These are phyloP conservation scores for Ophonus ardosiacus DNA, from an alignment of 2,888 invertebrate genomes.

Conservation along the genomic window DNA sequence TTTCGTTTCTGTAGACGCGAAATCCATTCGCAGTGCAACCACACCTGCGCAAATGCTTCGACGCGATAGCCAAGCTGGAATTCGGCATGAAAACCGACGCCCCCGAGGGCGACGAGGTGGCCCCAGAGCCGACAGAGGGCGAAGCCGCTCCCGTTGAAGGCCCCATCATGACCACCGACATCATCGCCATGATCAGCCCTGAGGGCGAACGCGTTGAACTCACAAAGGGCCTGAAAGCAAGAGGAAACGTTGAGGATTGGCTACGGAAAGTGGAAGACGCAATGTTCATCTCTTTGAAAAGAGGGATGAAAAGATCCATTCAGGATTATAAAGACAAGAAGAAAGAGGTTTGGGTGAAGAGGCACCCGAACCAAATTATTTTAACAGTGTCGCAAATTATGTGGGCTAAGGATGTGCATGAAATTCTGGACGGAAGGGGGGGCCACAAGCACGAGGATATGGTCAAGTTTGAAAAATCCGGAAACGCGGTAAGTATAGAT, in stretches of 20 bases:
- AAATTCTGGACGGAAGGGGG: constrained; percentile 79
- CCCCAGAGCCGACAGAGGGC: constrained; percentile 76
- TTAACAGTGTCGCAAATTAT: constrained; percentile 92
- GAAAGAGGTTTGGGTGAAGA: constrained; percentile 85
- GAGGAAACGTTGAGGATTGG: constrained; percentile 96
- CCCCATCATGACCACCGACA: constrained; percentile 86
- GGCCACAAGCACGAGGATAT: constrained; percentile 79
- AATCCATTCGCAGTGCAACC: constrained; percentile 94
- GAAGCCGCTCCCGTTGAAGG: constrained; percentile 75
- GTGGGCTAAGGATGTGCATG: constrained; percentile 90
- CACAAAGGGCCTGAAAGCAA: constrained; percentile 86
- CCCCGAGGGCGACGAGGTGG: not conserved
- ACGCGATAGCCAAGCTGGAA: constrained; percentile 87
- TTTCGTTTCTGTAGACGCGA: constrained; percentile 82
- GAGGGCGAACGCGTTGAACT: constrained; percentile 90
- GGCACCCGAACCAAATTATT: constrained; percentile 88
- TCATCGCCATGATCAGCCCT: constrained; percentile 92
- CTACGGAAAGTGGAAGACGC: constrained; percentile 93
- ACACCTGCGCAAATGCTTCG: constrained; percentile 93
- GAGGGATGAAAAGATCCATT: constrained; percentile 86
- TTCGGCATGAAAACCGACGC: constrained; percentile 82
- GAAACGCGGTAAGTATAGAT: constrained; percentile 76
- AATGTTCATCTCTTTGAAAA: constrained; percentile 89
- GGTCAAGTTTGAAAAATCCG: constrained; percentile 83
- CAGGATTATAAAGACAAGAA: constrained; percentile 81